phyloP scores from a whole-genome alignment of 2,113 vertebrate species.

The Rousettus leschenaultii region DNA sequence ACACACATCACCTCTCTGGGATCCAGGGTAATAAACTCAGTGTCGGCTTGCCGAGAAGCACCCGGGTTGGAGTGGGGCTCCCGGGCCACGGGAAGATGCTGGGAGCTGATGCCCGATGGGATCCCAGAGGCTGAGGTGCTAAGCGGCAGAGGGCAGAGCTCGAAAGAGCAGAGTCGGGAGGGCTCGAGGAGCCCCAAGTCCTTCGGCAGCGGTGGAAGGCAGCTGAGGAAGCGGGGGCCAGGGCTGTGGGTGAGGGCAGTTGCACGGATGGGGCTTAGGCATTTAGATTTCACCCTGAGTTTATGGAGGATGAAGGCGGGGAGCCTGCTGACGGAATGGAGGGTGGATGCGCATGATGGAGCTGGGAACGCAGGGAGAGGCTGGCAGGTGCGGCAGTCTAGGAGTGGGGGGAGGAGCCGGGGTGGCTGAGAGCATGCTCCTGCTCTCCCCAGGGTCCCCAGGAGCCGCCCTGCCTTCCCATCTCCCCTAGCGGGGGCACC shows the following conservation, averaged over 20 bases:
- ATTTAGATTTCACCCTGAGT: not conserved
- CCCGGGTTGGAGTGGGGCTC: not conserved
- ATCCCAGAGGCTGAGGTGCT: not conserved
- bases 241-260: fast-evolving
- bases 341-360: fast-evolving
- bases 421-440: not conserved
- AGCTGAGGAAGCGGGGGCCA: fast-evolving
- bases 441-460: fast-evolving
- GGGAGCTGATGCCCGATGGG: fast-evolving
- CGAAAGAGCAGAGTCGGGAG: not conserved
- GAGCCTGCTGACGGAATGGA: not conserved
- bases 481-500: not conserved
- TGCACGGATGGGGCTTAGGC: fast-evolving
- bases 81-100: not conserved
- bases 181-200: no score
- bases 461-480: not conserved
- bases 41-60: not conserved
- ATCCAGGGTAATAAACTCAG: not conserved
- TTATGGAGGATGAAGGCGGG: not conserved
- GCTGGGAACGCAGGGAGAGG: fast-evolving
- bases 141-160: fast-evolving
- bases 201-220: no score
- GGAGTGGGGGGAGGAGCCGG: not conserved
- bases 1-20: fast-evolving
- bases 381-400: fast-evolving